phyloP scores from a whole-genome alignment of 2,888 invertebrate species.

The Rhagonycha lutea region DNA sequence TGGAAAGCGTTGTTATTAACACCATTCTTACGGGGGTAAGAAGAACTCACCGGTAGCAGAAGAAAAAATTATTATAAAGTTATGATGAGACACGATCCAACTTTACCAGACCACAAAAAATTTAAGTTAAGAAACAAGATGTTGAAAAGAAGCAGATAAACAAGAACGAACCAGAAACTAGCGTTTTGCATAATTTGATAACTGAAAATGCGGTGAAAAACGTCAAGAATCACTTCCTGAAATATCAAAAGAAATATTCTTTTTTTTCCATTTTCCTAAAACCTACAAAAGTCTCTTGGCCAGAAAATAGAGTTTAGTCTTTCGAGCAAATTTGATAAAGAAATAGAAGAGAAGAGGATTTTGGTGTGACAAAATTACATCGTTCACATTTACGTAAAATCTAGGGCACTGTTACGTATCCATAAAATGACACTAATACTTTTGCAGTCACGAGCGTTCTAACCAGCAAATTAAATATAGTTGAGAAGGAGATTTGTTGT shows the following conservation, averaged over 20 bases:
- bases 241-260: slow-evolving; percentile 73
- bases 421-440: slow-evolving; percentile 89
- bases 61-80: slow-evolving; percentile 28
- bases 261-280: slow-evolving; percentile 77
- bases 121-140: slow-evolving; percentile 56
- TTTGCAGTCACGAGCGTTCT: slow-evolving; percentile 97
- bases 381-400: no score
- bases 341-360: slow-evolving; percentile 45
- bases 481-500: slow-evolving; percentile 95
- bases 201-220: slow-evolving; percentile 28
- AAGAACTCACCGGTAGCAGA: slow-evolving; percentile 17
- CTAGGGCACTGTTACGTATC: no score
- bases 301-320: slow-evolving; percentile 68
- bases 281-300: slow-evolving; percentile 67
- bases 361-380: no score
- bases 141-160: slow-evolving; percentile 47
- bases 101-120: slow-evolving; percentile 67
- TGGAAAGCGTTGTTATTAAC: slow-evolving; percentile 54
- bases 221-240: slow-evolving; percentile 43
- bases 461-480: slow-evolving; percentile 98
- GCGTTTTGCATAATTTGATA: slow-evolving; percentile 38
- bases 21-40: slow-evolving; percentile 35
- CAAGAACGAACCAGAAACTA: slow-evolving; percentile 44
- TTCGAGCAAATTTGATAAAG: slow-evolving; percentile 64
- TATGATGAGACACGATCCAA: slow-evolving; percentile 72